These are phyloP conservation scores for Coenobita brevimanus DNA, from an alignment of 1,140 invertebrate species.

Conservation along the genomic window DNA sequence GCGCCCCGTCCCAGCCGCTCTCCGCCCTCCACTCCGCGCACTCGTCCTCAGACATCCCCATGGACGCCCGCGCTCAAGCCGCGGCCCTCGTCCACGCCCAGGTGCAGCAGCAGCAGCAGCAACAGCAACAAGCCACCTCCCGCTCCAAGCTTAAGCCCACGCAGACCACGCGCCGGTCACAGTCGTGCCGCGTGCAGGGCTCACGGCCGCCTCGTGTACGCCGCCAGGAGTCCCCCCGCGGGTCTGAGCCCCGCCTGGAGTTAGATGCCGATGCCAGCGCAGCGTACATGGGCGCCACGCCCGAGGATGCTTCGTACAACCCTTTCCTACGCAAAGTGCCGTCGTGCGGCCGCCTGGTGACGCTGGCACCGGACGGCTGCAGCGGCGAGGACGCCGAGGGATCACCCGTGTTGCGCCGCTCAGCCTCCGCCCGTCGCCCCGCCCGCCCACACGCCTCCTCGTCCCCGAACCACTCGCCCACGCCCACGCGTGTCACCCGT, in stretches of 20 bases:
- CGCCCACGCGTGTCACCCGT: slow-evolving; percentile 61
- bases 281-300: slow-evolving; percentile 22
- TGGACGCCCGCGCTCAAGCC: slow-evolving; percentile 48
- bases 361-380: slow-evolving; percentile 52
- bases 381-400: slow-evolving; percentile 45
- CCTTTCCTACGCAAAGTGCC: slow-evolving; percentile 68
- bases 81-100: slow-evolving; percentile 44
- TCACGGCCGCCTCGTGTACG: slow-evolving; percentile 57
- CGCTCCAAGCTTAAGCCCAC: slow-evolving; percentile 59
- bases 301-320: slow-evolving; percentile 63
- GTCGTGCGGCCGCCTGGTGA: slow-evolving; percentile 68
- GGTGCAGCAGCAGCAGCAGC: slow-evolving; percentile 23
- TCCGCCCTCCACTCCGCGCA: slow-evolving; percentile 51
- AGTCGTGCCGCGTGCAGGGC: slow-evolving; percentile 70
- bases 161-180: slow-evolving; percentile 63
- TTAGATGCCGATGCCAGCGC: slow-evolving; percentile 39
- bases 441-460: slow-evolving; percentile 48
- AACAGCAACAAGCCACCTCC: slow-evolving; percentile 58
- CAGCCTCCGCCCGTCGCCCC: slow-evolving; percentile 66
- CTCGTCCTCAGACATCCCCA: slow-evolving; percentile 56
- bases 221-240: slow-evolving; percentile 42
- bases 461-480: slow-evolving; percentile 66
- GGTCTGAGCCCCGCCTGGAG: slow-evolving; percentile 38
- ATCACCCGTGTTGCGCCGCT: slow-evolving; percentile 62
- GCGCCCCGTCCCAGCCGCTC: slow-evolving; percentile 61